A percentile compares a stretch with the other conserved stretches of the same genome.
These are phyloP conservation scores for Copidosoma aretas DNA, from an alignment of 2,888 invertebrate species.

Conservation along the genomic window DNA sequence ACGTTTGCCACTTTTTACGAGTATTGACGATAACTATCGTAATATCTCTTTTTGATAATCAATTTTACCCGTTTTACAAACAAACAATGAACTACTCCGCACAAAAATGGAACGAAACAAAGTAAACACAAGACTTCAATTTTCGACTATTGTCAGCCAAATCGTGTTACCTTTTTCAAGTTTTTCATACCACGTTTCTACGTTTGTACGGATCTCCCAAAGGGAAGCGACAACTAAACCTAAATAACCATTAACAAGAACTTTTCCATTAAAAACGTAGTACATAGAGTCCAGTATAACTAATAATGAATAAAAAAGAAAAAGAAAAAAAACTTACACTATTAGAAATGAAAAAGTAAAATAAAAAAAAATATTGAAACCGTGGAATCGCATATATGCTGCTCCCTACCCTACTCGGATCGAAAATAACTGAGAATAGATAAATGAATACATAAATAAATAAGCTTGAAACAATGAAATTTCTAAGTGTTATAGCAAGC, in stretches of 20 bases:
- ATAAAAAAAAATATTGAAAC: slow-evolving; percentile 42
- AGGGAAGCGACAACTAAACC: slow-evolving; percentile 47
- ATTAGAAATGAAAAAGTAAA: slow-evolving; percentile 44
- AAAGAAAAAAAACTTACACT: slow-evolving; percentile 25
- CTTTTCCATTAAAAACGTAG: slow-evolving; percentile 59
- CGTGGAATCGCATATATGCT: slow-evolving; percentile 45
- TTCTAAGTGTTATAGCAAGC: slow-evolving; percentile 52
- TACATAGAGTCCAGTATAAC: slow-evolving; percentile 48
- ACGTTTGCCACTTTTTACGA: slow-evolving; percentile 51
- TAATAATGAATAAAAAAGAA: slow-evolving; percentile 1
- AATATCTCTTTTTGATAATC: slow-evolving; percentile 57
- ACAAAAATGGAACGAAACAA: slow-evolving; percentile 41
- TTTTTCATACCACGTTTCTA: slow-evolving; percentile 61
- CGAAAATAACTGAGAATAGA: slow-evolving; percentile 33
- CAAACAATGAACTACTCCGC: slow-evolving; percentile 44
- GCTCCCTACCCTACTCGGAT: slow-evolving; percentile 50
- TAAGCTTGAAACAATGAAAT: slow-evolving; percentile 24
- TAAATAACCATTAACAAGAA: slow-evolving; percentile 51
- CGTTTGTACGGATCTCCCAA: slow-evolving; percentile 60
- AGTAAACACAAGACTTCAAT: slow-evolving; percentile 35
- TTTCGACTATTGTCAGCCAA: slow-evolving; percentile 41
- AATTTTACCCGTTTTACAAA: slow-evolving; percentile 57
- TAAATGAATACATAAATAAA: not conserved
- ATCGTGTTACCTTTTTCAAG: slow-evolving; percentile 55
- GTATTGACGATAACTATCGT: slow-evolving; percentile 48